Conservation (phyloP, 2,113 vertebrate species). For the Anguilla rostrata region DNA sequence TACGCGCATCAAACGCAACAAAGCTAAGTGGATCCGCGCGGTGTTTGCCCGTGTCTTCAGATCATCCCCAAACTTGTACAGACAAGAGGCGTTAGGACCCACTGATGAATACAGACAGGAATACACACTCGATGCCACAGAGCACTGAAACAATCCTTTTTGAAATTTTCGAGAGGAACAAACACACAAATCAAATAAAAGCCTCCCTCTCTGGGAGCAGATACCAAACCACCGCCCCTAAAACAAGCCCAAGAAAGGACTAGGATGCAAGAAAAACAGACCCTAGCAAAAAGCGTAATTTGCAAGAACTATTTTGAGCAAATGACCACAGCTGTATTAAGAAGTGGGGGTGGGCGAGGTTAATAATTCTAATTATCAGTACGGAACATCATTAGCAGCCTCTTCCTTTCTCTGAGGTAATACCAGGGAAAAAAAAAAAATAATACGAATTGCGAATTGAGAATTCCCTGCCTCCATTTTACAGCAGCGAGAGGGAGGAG, state of each 20-base stretch:
- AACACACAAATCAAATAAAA: neutral
- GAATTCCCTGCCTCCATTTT: conserved; percentile 1
- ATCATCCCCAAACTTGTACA: neutral
- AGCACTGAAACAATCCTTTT: neutral
- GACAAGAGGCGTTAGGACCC: neutral
- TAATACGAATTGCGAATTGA: neutral
- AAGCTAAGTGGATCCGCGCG: neutral
- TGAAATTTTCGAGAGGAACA: neutral
- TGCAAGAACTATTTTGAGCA: neutral
- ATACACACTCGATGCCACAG: neutral
- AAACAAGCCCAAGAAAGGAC: neutral
- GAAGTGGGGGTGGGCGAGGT: neutral
- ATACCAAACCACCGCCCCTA: neutral
- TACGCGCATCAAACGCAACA: neutral
- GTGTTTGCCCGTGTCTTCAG: neutral
- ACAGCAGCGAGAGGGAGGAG: neutral
- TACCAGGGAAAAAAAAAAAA: neutral
- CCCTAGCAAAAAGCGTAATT: neutral
- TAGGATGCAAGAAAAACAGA: neutral
- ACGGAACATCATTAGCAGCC: neutral
- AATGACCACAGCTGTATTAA: neutral
- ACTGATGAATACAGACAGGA: neutral
- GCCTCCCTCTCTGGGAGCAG: neutral
- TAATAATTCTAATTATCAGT: neutral
- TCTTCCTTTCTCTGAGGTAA: neutral